phyloP scores from a whole-genome alignment of 2,797 vertebrate genomes.

The Adelosebastes latens region DNA sequence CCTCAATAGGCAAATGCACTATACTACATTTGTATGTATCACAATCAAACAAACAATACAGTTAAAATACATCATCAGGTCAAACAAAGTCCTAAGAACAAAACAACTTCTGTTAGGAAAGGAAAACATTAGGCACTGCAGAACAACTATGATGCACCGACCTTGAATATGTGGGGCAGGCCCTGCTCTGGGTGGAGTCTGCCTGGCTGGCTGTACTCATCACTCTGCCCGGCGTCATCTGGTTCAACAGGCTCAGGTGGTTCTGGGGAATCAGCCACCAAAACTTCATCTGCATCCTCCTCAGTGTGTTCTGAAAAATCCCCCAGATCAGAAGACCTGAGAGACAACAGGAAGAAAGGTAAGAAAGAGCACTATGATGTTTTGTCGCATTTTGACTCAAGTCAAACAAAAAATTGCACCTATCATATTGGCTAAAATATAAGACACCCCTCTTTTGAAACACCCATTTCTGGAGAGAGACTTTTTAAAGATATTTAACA shows the following conservation, averaged over 20 bases:
- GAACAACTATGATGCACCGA: slow-evolving; percentile 15
- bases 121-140: neutral
- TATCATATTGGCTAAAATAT: neutral
- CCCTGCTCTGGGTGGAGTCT: slow-evolving; percentile 66
- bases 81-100: neutral
- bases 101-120: neutral
- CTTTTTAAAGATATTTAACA: neutral
- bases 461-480: neutral
- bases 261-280: slow-evolving; percentile 59
- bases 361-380: neutral
- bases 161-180: slow-evolving; percentile 70
- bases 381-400: neutral
- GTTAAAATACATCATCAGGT: neutral
- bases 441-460: neutral
- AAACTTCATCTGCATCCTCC: slow-evolving; percentile 38
- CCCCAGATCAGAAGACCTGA: slow-evolving; percentile 40
- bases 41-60: neutral
- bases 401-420: neutral
- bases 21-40: neutral
- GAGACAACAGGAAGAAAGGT: neutral
- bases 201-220: slow-evolving; percentile 52
- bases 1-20: neutral
- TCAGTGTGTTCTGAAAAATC: neutral
- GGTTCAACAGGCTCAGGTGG: slow-evolving; percentile 66
- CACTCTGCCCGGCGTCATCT: slow-evolving; percentile 23